A percentile compares a stretch with the other conserved stretches of the same genome.
Conservation (phyloP, 2,888 invertebrate species). For the Acutogordius australiensis region DNA sequence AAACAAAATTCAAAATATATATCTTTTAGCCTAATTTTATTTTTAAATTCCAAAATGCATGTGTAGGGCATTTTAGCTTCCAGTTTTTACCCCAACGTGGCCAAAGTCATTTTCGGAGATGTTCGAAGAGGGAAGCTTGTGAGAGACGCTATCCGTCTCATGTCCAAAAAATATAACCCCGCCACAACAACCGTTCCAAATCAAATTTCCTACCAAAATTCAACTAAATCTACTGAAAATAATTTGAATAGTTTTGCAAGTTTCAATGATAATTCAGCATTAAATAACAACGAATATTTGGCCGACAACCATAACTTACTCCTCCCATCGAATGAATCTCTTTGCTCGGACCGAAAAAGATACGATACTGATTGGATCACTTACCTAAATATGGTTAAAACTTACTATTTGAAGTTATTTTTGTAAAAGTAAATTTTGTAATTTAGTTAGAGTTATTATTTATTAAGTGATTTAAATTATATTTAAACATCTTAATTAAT, state of each 20-base stretch:
- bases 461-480: not conserved
- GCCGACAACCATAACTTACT: not conserved
- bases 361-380: constrained; percentile 6
- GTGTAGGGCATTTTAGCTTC: not conserved
- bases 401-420: not conserved
- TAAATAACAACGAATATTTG: not conserved
- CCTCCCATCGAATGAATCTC: not conserved
- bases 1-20: too few relatives aligned
- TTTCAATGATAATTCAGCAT: not conserved
- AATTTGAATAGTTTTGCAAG: too few relatives aligned
- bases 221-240: too few relatives aligned
- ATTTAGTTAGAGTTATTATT: not conserved
- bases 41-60: too few relatives aligned
- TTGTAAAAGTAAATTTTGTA: not conserved
- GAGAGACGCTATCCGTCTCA: not conserved
- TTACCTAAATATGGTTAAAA: not conserved
- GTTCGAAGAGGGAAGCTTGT: not conserved
- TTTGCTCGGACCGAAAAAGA: not conserved
- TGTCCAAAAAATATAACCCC: not conserved
- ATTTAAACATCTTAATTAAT: not conserved
- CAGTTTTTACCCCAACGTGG: constrained; percentile 8
- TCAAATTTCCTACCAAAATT: too few relatives aligned
- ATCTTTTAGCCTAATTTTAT: too few relatives aligned
- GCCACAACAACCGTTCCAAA: too few relatives aligned
- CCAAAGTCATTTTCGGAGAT: not conserved